Percentiles rank a stretch among this genome's conserved stretches.
Conservation (phyloP, 2,113 vertebrate species). For the Boleophthalmus pectinirostris region DNA sequence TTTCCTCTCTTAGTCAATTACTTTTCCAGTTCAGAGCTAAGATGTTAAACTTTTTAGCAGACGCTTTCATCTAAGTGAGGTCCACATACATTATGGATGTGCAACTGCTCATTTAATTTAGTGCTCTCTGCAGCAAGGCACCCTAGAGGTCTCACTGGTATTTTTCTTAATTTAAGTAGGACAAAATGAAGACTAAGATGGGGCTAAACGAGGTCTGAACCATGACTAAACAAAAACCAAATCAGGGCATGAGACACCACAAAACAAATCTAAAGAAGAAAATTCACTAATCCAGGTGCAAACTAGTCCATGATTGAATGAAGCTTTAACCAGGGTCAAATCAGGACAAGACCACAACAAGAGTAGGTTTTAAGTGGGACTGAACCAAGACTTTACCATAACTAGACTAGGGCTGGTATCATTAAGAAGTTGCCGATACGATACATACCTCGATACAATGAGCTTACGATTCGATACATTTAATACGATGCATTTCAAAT, state of each 20-base stretch:
- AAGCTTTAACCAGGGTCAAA: too few species aligned
- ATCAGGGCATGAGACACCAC: not conserved
- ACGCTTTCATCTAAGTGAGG: constrained; percentile 38
- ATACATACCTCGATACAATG: too few species aligned
- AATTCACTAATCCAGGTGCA: too few species aligned
- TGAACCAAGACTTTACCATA: too few species aligned
- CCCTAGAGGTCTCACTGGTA: not conserved
- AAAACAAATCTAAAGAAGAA: not conserved
- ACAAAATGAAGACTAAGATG: not conserved
- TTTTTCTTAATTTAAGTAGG: not conserved
- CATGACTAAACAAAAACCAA: too few species aligned
- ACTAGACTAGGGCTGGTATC: too few species aligned
- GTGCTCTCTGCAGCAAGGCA: not conserved
- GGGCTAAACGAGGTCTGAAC: not conserved
- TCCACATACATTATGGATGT: constrained; percentile 37
- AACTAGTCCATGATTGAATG: too few species aligned
- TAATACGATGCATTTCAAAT: too few species aligned
- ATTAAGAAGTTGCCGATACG: too few species aligned
- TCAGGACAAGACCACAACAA: too few species aligned
- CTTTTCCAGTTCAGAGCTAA: constrained; percentile 29
- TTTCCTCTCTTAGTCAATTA: constrained; percentile 34
- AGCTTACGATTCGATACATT: too few species aligned
- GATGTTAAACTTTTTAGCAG: constrained; percentile 56
- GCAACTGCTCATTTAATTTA: constrained; percentile 20
- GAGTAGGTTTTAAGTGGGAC: too few species aligned